phyloP scores from a whole-genome alignment of 1,140 invertebrate genomes.

The Drosophila obscura region DNA sequence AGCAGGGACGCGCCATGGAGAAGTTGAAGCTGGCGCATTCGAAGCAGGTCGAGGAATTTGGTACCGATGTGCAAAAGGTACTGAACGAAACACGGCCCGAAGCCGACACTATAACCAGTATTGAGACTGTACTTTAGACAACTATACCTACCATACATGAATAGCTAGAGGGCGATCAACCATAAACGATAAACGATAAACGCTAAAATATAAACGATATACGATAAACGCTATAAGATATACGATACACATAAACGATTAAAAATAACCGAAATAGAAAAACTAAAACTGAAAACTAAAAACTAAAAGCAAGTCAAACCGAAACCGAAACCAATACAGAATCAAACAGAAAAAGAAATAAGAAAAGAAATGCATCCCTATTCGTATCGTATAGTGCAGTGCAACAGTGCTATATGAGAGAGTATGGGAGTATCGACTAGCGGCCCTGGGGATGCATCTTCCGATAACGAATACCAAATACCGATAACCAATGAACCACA shows the following conservation, averaged over 20 bases:
- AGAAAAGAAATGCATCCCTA: slow-evolving; percentile 39
- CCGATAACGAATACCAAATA: slow-evolving; percentile 19
- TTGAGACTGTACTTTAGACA: slow-evolving; percentile 83
- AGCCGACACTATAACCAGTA: slow-evolving; percentile 83
- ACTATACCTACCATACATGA: slow-evolving; percentile 31
- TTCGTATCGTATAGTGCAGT: slow-evolving; percentile 1
- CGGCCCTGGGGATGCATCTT: slow-evolving; percentile 32
- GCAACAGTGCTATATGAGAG: background rate
- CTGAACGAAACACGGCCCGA: slow-evolving; percentile 72
- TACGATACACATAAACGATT: slow-evolving; percentile 7
- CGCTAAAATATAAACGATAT: slow-evolving; percentile 11
- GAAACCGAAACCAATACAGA: slow-evolving; percentile 14
- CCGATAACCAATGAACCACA: slow-evolving; percentile 1
- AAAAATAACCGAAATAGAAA: too few species aligned
- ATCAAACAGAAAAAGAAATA: background rate
- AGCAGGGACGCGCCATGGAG: slow-evolving; percentile 97
- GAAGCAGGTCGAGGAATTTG: slow-evolving; percentile 95
- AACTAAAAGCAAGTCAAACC: background rate
- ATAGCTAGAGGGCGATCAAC: slow-evolving; percentile 51
- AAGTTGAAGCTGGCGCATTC: slow-evolving; percentile 95
- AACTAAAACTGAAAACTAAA: too few species aligned
- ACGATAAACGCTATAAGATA: slow-evolving; percentile 17
- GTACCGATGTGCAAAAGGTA: slow-evolving; percentile 96
- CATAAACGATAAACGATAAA: slow-evolving; percentile 39
- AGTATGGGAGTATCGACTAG: slow-evolving; percentile 13